Evolutionary conservation across 2,113 vertebrate species (phyloP), one percentile per base, ranked within the genome.

Genomic region (Montifringilla adamsi): DNA sequence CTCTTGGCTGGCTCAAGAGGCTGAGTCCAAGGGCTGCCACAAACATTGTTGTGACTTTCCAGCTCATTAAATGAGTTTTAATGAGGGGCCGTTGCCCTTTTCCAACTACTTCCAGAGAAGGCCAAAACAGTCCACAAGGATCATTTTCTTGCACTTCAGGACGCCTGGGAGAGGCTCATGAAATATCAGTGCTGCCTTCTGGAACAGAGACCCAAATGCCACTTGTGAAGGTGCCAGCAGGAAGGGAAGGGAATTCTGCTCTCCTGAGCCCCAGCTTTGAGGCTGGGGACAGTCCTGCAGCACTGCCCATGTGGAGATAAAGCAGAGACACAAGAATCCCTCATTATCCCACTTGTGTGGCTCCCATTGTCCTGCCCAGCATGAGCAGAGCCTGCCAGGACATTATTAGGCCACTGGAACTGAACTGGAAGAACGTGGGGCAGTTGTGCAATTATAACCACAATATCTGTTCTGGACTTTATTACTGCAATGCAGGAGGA

Each of bases 1-100:
- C 37, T 75, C 52, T 56, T 60, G 69, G 76, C 56, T 70, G 43
- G 21, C 59, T 81, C 35, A 53, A 70, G 63, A 69, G 74, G 66
- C 37, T 2, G 69, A 89, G 82, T 33, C 84, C 82, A 50, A 94
- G 68, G 35, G 79, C 16, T 52, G 41, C 84, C 77, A 87, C 60
- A 80, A 94, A 94, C 56, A 55, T 41, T 84, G 27, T 43, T 10
- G 43, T 37, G 93, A 74, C 90, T 92, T 90, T 92, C 76, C 88
- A 92, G 90, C 83, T 95, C 96, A 92, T 96, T 95, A 94, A 69
- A 72, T 10, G 4, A 90, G 66, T 27, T 89, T 84, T 94, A 97
- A 96, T 84, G 92, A 96, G 95, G 13, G 73, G 73, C 74, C 72
- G 74, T 24, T 93, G 90, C 94, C 88, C 76, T 96, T 89, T 76